phyloP scores from a whole-genome alignment of 1,140 invertebrate species.

The Leptinotarsa lineolata region DNA sequence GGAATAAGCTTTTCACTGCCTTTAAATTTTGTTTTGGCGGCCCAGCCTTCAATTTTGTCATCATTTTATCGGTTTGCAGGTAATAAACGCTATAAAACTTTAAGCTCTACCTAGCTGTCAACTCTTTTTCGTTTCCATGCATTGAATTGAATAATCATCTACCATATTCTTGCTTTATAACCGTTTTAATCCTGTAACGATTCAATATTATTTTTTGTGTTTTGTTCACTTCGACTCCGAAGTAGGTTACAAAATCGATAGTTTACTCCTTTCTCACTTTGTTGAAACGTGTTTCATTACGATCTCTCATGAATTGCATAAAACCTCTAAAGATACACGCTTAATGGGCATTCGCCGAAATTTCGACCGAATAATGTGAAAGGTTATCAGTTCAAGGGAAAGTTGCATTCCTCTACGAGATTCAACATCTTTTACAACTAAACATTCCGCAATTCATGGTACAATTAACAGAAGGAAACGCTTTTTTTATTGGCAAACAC shows the following conservation, averaged over 20 bases:
- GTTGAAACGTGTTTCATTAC: conserved; percentile 9
- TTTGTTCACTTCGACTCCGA: neutral
- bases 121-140: too few species aligned
- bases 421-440: conserved; percentile 15
- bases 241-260: conserved; percentile 3
- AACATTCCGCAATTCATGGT: conserved; percentile 9
- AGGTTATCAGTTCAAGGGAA: conserved; percentile 28
- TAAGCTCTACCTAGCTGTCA: too few species aligned
- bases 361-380: conserved; percentile 19
- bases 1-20: too few species aligned
- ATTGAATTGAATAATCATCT: too few species aligned
- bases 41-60: too few species aligned
- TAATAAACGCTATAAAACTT: too few species aligned
- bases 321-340: neutral
- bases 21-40: too few species aligned
- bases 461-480: conserved; percentile 14
- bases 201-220: too few species aligned
- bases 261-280: conserved; percentile 1
- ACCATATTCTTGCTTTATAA: too few species aligned
- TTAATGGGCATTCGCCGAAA: neutral
- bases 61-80: too few species aligned
- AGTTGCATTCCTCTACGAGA: conserved; percentile 13
- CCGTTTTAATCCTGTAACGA: too few species aligned
- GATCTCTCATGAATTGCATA: conserved; percentile 16
- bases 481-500: conserved; percentile 14